Conservation (phyloP, 2,888 invertebrate genomes). For the Plebejus anna region DNA sequence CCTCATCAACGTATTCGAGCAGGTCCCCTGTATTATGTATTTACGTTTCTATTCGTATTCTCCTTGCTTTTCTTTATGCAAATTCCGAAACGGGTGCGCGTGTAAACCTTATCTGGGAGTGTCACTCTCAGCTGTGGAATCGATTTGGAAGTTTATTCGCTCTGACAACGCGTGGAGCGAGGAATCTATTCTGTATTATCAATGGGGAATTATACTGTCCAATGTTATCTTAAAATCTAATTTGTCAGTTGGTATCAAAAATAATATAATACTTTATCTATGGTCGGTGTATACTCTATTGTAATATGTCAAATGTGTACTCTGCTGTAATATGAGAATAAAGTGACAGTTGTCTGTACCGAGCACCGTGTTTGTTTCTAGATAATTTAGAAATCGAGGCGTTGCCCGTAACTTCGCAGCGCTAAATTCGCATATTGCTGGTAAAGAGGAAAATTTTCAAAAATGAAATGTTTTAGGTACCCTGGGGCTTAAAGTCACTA, state of each 20-base stretch:
- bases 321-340: too few relatives aligned
- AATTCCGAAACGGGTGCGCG: slow-evolving; percentile 60
- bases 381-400: not conserved
- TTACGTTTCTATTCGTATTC: slow-evolving; percentile 43
- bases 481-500: too few relatives aligned
- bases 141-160: slow-evolving; percentile 78
- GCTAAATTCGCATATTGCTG: too few relatives aligned
- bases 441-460: too few relatives aligned
- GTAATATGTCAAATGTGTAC: too few relatives aligned
- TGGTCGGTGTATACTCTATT: too few relatives aligned
- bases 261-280: too few relatives aligned
- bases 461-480: too few relatives aligned
- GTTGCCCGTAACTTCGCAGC: not conserved
- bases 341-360: too few relatives aligned
- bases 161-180: slow-evolving; percentile 72
- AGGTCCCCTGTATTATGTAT: slow-evolving; percentile 29
- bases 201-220: slow-evolving; percentile 37
- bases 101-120: slow-evolving; percentile 63
- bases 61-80: slow-evolving; percentile 70
- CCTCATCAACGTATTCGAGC: slow-evolving; percentile 13
- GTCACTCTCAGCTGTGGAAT: slow-evolving; percentile 76
- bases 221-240: slow-evolving; percentile 28
- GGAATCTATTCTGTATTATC: slow-evolving; percentile 61
- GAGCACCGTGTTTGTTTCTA: too few relatives aligned
- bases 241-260: too few relatives aligned